Evolutionary conservation across 2,888 invertebrate genomes (phyloP), one percentile per base, ranked within the genome.

Genomic region (Alcis repandata): DNA sequence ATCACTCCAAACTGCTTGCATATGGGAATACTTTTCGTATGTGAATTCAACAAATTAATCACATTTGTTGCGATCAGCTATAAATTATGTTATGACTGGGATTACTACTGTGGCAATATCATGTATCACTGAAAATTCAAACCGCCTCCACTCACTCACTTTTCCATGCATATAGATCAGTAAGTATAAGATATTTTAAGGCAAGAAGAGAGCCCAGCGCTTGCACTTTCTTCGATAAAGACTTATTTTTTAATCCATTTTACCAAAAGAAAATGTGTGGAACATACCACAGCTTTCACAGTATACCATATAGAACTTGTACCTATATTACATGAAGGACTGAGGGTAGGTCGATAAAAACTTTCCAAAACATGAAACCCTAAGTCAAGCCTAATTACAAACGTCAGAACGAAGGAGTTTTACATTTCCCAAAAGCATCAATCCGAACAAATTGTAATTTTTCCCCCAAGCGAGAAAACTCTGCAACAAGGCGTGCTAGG

Each of bases 391-490:
- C 13, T 62, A 67, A 67, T 62, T 56, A 67, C 20, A 59, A 67
- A 59, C 67, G 59, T 57, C 58, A 52, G 22, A 36, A 45, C 54
- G 45, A 72, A 72, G 72, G 69, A 72, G 69, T 70, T 70, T 67
- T 60, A 74, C 74, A 76, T 72, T 70, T 76, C 79, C 78, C 79
- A 76, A 77, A 79, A 79, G 74, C 83, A 79, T 84, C 84, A 86
- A 81, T 85, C 83, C 79, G 77, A 83, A 80, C 81, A 48, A 82
- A 69, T 71, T 73, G 71, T 69, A 73, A 73, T 73, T 85, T 85
- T 84, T 83, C 80, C 69, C 79, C 77, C 78, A 74, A 79, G 76
- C 76, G 60, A 56, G 83, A 80, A 83, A 85, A 84, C 80, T 86
- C 81, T 33, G 71, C 75, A 73, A 75, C 79, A 79, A 82, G 80